A percentile compares a stretch with the other conserved stretches of the same genome.
phyloP scores from a whole-genome alignment of 2,888 invertebrate species.

The Tyria jacobaeae region DNA sequence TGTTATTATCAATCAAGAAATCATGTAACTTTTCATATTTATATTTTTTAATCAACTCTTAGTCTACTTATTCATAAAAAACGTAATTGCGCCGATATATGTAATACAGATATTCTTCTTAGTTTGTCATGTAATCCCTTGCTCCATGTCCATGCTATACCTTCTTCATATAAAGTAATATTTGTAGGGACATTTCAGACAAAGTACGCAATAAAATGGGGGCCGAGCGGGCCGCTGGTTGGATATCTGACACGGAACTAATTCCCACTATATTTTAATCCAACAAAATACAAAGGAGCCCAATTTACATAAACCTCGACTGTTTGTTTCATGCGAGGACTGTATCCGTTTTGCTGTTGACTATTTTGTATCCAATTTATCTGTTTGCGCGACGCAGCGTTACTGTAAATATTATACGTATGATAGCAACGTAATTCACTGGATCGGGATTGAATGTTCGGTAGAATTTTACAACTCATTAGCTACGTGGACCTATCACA shows the following conservation, averaged over 20 bases:
- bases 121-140: not conserved
- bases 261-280: constrained; percentile 86
- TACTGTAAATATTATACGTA: constrained; percentile 61
- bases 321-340: constrained; percentile 84
- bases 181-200: constrained; percentile 64
- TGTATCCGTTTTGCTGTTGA: constrained; percentile 79
- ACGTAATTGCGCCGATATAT: too few species aligned
- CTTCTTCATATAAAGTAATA: constrained; percentile 55
- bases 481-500: constrained; percentile 7
- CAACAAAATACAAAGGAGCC: constrained; percentile 83
- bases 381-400: constrained; percentile 62
- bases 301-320: constrained; percentile 85
- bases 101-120: not conserved
- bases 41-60: too few species aligned
- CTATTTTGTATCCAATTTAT: constrained; percentile 75
- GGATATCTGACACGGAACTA: constrained; percentile 85
- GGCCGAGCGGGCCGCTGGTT: constrained; percentile 61
- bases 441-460: constrained; percentile 26
- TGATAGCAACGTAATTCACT: constrained; percentile 37
- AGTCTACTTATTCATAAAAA: too few species aligned
- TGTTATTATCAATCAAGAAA: too few species aligned
- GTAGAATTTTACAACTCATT: constrained; percentile 46
- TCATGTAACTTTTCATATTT: too few species aligned
- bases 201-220: constrained; percentile 76
- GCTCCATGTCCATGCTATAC: constrained; percentile 21